Percentiles rank a stretch among this genome's conserved stretches.
Evolutionary conservation across 1,140 invertebrate species (phyloP).

Genomic region (Stegodyphus mimosarum): DNA sequence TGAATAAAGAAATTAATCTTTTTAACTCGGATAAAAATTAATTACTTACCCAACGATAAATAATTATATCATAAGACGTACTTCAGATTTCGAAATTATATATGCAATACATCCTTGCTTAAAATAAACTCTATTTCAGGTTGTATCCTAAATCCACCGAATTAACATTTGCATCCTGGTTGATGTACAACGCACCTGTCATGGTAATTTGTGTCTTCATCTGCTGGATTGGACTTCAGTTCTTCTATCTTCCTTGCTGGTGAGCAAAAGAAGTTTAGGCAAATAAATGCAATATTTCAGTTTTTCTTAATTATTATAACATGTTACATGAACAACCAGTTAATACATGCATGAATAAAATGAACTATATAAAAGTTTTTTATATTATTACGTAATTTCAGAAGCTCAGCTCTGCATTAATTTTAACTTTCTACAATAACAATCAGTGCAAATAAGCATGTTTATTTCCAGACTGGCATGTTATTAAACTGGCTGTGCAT

Average conservation of each 20-base stretch:
- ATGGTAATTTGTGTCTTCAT: slow-evolving; percentile 80
- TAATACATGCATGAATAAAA: background rate
- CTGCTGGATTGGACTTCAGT: slow-evolving; percentile 76
- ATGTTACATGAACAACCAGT: background rate
- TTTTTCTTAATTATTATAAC: background rate
- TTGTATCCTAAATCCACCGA: slow-evolving; percentile 56
- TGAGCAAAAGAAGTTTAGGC: slow-evolving; percentile 18
- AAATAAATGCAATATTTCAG: background rate
- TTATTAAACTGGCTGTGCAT: too few species aligned
- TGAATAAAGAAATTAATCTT: too few species aligned
- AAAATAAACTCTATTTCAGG: background rate
- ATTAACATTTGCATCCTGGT: slow-evolving; percentile 82
- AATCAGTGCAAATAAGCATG: too few species aligned
- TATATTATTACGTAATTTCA: too few species aligned
- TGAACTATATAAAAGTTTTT: background rate
- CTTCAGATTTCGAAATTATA: too few species aligned
- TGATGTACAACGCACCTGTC: slow-evolving; percentile 76
- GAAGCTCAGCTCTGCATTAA: too few species aligned
- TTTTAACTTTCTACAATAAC: too few species aligned
- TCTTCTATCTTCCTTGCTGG: slow-evolving; percentile 74
- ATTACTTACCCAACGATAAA: too few species aligned
- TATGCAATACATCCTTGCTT: too few species aligned
- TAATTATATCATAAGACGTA: too few species aligned
- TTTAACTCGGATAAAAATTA: too few species aligned
- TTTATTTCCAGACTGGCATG: too few species aligned